Evolutionary conservation across 2,888 invertebrate species (phyloP), one percentile per base, ranked within the genome.

Genomic region (Sphecodes monilicornis): DNA sequence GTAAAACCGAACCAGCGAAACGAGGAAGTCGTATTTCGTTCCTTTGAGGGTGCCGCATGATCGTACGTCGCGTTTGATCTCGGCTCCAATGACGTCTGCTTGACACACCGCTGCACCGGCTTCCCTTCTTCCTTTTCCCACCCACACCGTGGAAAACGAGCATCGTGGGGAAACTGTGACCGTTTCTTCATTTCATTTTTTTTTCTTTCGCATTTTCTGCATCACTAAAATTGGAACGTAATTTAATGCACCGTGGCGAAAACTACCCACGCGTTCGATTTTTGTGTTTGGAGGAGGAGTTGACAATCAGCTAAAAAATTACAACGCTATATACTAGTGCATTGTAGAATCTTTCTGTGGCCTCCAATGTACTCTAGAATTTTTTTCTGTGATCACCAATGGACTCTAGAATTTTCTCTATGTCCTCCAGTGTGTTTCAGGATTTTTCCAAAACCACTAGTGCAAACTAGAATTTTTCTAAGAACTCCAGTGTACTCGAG

Each of bases 21-120:
- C 82, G 78, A 82, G 88, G 82, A 88, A 88, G 89, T 88, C 89
- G 82, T 88, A 88, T 89, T 88, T 88, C 82, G 89, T 71, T 32
- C 77, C 88, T 89, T 88, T 86, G 89, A 84, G 68, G 73, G 64
- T 73, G 76, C 89, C 84, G 84, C 86, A 22, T 50, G 66, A 86
- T 84, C 73, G 66, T 71, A 43, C 80, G 41, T 73, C 66, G 46
- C 86, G 85, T 85, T 85, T 85, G 78, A 85, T 85, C 84, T 84
- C 68, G 60, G 36, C 57, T 82, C 78, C 78, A 60, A 75, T 72
- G 39, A 76, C 75, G 60, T 18, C 3, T 8, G 43, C 54, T 41
- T n/a, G 26, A 39, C 64, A 26, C 46, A 6, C 29, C 16, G 60
- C 29, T 13, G 46, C 41, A 50, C 66, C 46, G 18, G 13, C 13